Evolutionary conservation across 1,140 invertebrate genomes (phyloP).

Genomic region (Diorhabda carinulata): DNA sequence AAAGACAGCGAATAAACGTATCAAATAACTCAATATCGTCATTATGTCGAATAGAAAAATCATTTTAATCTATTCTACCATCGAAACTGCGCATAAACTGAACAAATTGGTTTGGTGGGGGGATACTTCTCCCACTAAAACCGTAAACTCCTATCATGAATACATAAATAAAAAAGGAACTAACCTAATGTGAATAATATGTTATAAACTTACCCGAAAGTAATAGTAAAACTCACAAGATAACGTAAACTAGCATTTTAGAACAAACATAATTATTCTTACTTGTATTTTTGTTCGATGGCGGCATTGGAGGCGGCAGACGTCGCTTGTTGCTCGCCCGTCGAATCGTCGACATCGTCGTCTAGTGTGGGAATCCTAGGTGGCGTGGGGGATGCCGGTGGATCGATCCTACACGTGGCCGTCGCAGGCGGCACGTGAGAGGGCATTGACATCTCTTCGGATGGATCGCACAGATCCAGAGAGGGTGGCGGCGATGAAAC

Average conservation of each 20-base stretch:
- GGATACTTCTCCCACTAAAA: too few species aligned
- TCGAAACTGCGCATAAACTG: too few species aligned
- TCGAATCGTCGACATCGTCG: not conserved
- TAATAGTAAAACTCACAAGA: too few species aligned
- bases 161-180: too few species aligned
- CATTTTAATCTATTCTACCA: too few species aligned
- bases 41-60: too few species aligned
- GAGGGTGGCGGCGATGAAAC: not conserved
- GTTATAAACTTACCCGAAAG: too few species aligned
- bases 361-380: slow-evolving; percentile 1
- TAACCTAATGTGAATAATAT: too few species aligned
- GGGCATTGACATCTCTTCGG: slow-evolving; percentile 38
- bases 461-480: slow-evolving; percentile 41
- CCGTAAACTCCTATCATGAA: too few species aligned
- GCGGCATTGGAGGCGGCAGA: not conserved
- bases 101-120: too few species aligned
- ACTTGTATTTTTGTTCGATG: slow-evolving; percentile 43
- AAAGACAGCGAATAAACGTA: too few species aligned
- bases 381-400: slow-evolving; percentile 1
- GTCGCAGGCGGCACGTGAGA: slow-evolving; percentile 34
- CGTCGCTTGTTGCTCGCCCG: not conserved
- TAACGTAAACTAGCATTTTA: not conserved
- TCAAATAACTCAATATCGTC: too few species aligned
- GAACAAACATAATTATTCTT: slow-evolving; percentile 18
- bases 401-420: slow-evolving; percentile 19